Base-by-base conservation (phyloP, 2,797 vertebrate species). In the Sarcoramphus papa region DNA sequence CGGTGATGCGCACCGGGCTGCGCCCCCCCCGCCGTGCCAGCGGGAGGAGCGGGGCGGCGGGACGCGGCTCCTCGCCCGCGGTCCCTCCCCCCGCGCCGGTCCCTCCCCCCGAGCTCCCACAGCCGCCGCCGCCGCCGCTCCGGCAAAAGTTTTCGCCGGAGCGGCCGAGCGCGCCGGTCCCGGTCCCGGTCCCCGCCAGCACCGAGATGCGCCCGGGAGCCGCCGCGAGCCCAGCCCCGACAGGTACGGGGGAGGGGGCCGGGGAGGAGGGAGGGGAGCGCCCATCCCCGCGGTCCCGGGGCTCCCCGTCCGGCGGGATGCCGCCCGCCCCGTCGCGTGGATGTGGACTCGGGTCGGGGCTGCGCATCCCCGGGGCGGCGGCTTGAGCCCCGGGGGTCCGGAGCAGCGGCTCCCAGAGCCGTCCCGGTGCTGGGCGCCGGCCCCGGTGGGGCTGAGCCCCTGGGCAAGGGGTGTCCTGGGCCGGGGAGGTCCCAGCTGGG, bases 111-210 rank as follows among this genome's bases (percentile, higher is more conserved):
- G 30, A 57, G 33, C 41, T 23, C 56, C 79, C 75, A 45, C 91
- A 62, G 81, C 88, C 69, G 63, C 80, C 79, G 63, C 80, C 79
- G 69, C 90, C 37, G 93, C 93, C 60, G 86, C 95, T 94, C 60
- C 28, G 33, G 75, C 80, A 69, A 90, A 97, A 97, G 74, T 97
- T 97, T 95, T 68, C 81, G 7, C 78, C 64, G 70, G 92, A 88
- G 85, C 85, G 24, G 67, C 48, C 35, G 72, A 54, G 67, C 9
- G 69, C 74, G 56, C 65, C 65, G 80, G 85, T 64, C 23, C 23
- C 65, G 80, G 85, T 64, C 23, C 23, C 60, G 14, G 37, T 74
- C 37, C 45, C 53, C 50, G 37, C 48, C 80, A 73, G 64, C 90
- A 48, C n/a, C 69, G 91, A 88, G 81, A 97, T 95, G 97, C 88